Base-by-base conservation (phyloP, 2,888 invertebrate species). In the Nephrotoma appendiculata region DNA sequence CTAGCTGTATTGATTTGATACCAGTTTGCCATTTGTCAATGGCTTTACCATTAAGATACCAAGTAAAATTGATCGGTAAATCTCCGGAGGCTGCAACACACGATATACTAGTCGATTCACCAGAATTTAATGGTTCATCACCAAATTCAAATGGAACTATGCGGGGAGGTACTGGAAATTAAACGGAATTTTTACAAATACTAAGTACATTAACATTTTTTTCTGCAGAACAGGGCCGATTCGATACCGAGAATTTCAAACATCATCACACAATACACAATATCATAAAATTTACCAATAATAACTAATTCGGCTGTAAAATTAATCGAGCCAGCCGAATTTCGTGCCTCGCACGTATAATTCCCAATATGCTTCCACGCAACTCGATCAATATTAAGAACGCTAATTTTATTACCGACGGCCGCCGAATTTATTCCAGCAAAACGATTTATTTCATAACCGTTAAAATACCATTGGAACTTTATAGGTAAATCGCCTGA, bases 111-210 rank as follows among this genome's bases (percentile, higher is more conserved):
- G 90, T 90, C 11, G 89, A 88, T 85, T 86, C 86, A 42, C 86
- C 86, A 57, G 52, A 86, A 57, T 57, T 86, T 31, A 44, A 85
- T 0, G 94, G 92, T 89, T 94, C 94, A 89, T 95, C 94, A 89
- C 95, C 96, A 90, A 96, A 96, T 88, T 94, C 92, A 91, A 96
- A 96, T 89, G 95, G 95, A 90, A 94, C 93, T 90, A 95, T 94
- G 93, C 95, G 94, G 88, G 95, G 95, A 91, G 94, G 93, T 93
- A 94, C 96, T 95, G 94, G 93, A 88, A 92, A 15, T 57, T 48
- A 45, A 19, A 84, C 9, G n/a, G 15, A 41, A 71, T 71, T 71
- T 71, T 71, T 31, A 42, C 7, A 31, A 89, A 96, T 95, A 83
- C 94, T 94, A 87, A 96, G 92, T 84, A 94, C 93, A 89, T 93